Conservation (phyloP, 2,113 vertebrate genomes). For the Tragelaphus imberbis region DNA sequence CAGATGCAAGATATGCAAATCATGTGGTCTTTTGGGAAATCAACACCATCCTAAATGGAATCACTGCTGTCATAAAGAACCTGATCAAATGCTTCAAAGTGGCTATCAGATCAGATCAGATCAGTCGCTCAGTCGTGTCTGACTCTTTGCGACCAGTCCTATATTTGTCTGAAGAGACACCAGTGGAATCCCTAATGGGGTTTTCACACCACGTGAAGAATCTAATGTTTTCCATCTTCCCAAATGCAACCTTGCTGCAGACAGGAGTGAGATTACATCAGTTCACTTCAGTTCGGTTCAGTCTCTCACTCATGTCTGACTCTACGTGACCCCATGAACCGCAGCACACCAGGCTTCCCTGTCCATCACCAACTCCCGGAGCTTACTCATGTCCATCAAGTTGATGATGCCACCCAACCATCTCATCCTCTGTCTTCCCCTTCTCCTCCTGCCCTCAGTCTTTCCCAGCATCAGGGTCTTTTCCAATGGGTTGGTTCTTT, state of each 20-base stretch:
- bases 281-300: background rate
- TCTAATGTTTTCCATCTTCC: constrained; percentile 10
- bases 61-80: constrained; percentile 40
- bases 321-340: background rate
- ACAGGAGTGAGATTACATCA: background rate
- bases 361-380: background rate
- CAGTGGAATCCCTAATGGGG: constrained; percentile 39
- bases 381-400: background rate
- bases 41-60: constrained; percentile 34
- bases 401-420: fast-evolving
- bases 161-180: constrained; percentile 24
- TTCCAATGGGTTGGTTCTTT: background rate
- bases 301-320: background rate
- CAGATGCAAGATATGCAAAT: background rate
- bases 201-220: background rate
- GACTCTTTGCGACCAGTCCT: constrained; percentile 1
- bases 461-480: background rate
- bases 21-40: background rate
- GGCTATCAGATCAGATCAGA: background rate
- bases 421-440: background rate
- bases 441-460: background rate
- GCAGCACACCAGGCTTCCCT: background rate
- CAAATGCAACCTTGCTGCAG: background rate
- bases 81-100: constrained; percentile 53
- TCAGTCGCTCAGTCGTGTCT: too few species aligned